Conservation (phyloP, 1,140 invertebrate species). For the Periplaneta americana region DNA sequence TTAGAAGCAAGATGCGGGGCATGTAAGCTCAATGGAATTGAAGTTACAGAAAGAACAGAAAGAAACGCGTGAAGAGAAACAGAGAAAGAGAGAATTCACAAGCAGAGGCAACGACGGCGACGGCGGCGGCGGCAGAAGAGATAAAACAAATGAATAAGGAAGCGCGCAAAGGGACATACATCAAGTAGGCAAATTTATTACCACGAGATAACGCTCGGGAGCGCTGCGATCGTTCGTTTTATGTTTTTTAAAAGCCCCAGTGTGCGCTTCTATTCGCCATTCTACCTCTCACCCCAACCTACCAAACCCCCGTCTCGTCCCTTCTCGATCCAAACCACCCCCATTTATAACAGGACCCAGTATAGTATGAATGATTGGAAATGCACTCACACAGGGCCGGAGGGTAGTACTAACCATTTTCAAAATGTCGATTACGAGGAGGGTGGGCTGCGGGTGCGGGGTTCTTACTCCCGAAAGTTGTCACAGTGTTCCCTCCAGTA, state of each 20-base stretch:
- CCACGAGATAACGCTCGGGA: slow-evolving; percentile 9
- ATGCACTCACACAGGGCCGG: not conserved
- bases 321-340: not conserved
- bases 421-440: not conserved
- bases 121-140: slow-evolving; percentile 1
- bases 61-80: not conserved
- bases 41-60: not conserved
- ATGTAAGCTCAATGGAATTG: not conserved
- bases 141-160: slow-evolving; percentile 14
- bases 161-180: slow-evolving; percentile 8
- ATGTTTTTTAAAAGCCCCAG: slow-evolving; percentile 12
- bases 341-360: not conserved
- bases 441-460: too few species aligned
- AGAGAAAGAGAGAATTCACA: not conserved
- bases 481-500: too few species aligned
- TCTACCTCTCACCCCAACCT: not conserved
- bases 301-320: not conserved
- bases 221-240: slow-evolving; percentile 6
- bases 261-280: not conserved
- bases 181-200: slow-evolving; percentile 14
- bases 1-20: not conserved
- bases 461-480: too few species aligned
- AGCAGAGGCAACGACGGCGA: not conserved
- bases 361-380: not conserved
- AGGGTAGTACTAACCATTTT: not conserved